Conservation (phyloP, 2,113 vertebrate genomes). For the Acanthochromis polyacanthus region DNA sequence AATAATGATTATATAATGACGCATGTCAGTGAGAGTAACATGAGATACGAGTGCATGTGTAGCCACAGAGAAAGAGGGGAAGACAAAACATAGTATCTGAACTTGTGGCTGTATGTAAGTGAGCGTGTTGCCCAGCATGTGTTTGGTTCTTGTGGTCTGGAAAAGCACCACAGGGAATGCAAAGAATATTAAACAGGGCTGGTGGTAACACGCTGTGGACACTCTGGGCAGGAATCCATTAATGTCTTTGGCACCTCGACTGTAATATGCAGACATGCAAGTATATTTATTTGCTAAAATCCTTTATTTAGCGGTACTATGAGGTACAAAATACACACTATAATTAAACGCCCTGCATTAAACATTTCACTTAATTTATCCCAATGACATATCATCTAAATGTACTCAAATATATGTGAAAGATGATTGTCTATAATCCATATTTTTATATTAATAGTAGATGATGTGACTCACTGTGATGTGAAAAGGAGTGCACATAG, state of each 20-base stretch:
- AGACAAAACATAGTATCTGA: slow-evolving; percentile 29
- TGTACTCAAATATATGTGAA: too few relatives aligned
- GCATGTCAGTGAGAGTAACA: slow-evolving; percentile 20
- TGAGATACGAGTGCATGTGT: neutral
- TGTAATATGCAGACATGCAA: slow-evolving; percentile 14
- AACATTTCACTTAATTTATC: too few relatives aligned
- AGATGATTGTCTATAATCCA: too few relatives aligned
- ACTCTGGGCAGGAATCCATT: slow-evolving; percentile 35
- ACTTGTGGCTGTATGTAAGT: slow-evolving; percentile 49
- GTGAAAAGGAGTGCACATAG: too few relatives aligned
- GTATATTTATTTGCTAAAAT: slow-evolving; percentile 2
- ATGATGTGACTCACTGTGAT: too few relatives aligned
- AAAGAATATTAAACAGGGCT: slow-evolving; percentile 50
- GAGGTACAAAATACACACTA: neutral
- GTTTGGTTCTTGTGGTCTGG: slow-evolving; percentile 61
- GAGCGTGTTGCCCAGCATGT: slow-evolving; percentile 51
- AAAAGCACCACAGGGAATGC: slow-evolving; percentile 50
- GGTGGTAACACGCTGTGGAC: slow-evolving; percentile 47
- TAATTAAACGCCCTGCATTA: neutral
- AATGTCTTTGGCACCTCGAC: slow-evolving; percentile 24
- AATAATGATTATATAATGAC: slow-evolving; percentile 54
- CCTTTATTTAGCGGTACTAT: slow-evolving; percentile 6
- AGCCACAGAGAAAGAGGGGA: neutral
- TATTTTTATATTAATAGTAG: too few relatives aligned
- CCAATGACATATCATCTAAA: too few relatives aligned